phyloP scores from a whole-genome alignment of 2,113 vertebrate species.

The Camarhynchus parvulus region DNA sequence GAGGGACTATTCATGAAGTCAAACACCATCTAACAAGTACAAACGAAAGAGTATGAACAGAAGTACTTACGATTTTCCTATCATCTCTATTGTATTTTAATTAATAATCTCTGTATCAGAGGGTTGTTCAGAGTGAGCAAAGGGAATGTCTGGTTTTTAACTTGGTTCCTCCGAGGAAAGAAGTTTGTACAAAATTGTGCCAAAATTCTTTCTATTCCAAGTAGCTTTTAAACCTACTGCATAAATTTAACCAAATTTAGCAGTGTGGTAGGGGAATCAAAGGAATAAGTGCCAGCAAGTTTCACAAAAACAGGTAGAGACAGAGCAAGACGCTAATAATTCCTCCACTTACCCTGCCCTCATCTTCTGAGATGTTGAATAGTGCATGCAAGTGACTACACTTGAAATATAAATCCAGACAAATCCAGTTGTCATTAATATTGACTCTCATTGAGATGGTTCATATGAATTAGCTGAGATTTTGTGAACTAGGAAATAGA shows the following conservation, averaged over 20 bases:
- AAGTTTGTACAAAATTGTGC: neutral
- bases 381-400: neutral
- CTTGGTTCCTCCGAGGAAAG: neutral
- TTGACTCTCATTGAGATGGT: neutral
- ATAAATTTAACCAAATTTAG: neutral
- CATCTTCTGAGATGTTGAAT: neutral
- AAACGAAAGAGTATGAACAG: neutral
- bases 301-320: neutral
- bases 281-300: neutral
- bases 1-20: neutral
- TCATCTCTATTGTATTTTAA: neutral
- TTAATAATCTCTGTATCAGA: neutral
- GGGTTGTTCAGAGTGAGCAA: neutral
- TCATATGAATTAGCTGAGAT: conserved; percentile 1
- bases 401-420: neutral
- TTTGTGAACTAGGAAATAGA: neutral
- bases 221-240: neutral
- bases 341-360: neutral
- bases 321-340: neutral
- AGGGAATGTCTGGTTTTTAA: neutral
- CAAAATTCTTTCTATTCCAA: neutral
- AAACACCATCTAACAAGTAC: neutral
- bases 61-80: neutral
- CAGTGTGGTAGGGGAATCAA: neutral
- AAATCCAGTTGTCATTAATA: neutral